Conservation (phyloP, 2,888 invertebrate species). For the Gisinianus flammeolus region DNA sequence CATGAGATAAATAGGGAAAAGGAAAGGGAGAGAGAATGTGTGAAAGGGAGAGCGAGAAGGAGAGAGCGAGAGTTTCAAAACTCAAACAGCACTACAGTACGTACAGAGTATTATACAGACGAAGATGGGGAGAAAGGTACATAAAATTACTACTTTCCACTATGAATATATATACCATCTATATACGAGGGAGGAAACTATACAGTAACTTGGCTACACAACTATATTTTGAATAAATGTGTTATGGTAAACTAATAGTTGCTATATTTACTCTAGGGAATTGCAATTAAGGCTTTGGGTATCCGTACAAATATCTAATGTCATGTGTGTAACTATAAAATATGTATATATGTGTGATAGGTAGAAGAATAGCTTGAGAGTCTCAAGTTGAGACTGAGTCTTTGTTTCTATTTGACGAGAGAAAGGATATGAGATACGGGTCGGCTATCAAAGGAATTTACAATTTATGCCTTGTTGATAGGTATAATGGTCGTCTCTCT, state of each 20-base stretch:
- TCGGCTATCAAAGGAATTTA: background rate
- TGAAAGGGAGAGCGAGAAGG: background rate
- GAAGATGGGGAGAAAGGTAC: background rate
- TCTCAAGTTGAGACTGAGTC: background rate
- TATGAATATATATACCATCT: too few relatives aligned
- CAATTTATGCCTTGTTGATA: slow-evolving; percentile 11
- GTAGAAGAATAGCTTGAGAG: background rate
- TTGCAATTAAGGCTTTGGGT: slow-evolving; percentile 9
- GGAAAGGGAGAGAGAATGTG: background rate
- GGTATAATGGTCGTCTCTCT: background rate
- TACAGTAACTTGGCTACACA: too few relatives aligned
- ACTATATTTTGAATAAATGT: background rate
- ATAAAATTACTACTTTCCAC: background rate
- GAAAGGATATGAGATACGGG: slow-evolving; percentile 16
- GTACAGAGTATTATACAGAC: background rate
- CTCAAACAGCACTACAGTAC: background rate
- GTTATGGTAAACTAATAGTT: slow-evolving; percentile 2
- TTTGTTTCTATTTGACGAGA: too few relatives aligned
- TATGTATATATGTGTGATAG: background rate
- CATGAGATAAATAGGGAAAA: slow-evolving; percentile 33
- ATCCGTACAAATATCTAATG: slow-evolving; percentile 5
- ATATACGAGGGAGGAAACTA: background rate
- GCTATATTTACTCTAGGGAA: slow-evolving; percentile 15
- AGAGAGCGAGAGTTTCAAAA: background rate
- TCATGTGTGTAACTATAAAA: background rate